These are phyloP conservation scores for Lycaena phlaeas DNA, from an alignment of 2,888 invertebrate genomes.

Conservation along the genomic window DNA sequence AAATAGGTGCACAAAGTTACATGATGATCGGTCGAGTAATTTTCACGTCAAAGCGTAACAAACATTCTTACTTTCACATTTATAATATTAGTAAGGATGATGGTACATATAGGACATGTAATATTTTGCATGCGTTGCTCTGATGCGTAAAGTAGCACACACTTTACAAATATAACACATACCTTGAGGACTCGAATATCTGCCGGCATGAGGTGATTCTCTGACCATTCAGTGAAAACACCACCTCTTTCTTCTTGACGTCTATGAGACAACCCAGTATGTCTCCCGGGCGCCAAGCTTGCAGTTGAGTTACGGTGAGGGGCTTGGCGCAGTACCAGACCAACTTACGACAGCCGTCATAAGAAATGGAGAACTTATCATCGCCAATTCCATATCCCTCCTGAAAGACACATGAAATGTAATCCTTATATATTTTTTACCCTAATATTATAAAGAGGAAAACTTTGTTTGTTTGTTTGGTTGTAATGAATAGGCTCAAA, in stretches of 20 bases:
- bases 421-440: too few species aligned
- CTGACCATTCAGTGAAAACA: constrained; percentile 88
- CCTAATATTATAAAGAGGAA: too few species aligned
- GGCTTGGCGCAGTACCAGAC: constrained; percentile 90
- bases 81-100: too few species aligned
- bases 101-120: too few species aligned
- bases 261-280: constrained; percentile 89
- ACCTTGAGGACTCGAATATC: constrained; percentile 85
- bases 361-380: constrained; percentile 89
- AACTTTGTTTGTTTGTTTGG: too few species aligned
- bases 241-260: constrained; percentile 78
- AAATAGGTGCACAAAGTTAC: too few species aligned
- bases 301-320: constrained; percentile 71
- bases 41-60: too few species aligned
- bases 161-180: constrained; percentile 24
- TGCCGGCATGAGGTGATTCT: constrained; percentile 79
- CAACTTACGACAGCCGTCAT: constrained; percentile 92
- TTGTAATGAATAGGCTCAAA: too few species aligned
- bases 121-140: too few species aligned
- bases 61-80: too few species aligned
- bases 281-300: constrained; percentile 88
- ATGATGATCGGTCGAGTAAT: too few species aligned
- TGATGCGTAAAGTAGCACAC: not conserved
- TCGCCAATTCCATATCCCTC: constrained; percentile 97
- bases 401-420: too few species aligned